Evolutionary conservation across 2,888 invertebrate species (phyloP).

Genomic region (Poecilus cupreus): DNA sequence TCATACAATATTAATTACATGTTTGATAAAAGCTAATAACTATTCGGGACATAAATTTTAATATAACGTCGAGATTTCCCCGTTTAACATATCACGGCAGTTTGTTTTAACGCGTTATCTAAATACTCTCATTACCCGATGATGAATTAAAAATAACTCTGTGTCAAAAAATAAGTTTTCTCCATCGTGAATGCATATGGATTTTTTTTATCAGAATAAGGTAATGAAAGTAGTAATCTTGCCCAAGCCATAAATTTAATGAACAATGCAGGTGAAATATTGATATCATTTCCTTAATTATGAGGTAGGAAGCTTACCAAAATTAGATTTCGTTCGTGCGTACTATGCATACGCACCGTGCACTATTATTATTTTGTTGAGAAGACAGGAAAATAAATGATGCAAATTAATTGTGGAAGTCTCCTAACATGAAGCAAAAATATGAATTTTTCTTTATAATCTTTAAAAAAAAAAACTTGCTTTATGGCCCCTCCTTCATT

Average conservation of each 20-base stretch:
- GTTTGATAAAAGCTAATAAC: conserved; percentile 51
- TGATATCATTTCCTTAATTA: conserved; percentile 14
- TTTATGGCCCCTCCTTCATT: too few relatives aligned
- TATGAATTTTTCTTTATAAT: too few relatives aligned
- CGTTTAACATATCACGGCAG: conserved; percentile 37
- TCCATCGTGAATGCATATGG: background rate
- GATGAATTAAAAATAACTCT: conserved; percentile 46
- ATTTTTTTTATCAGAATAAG: background rate
- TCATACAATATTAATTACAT: conserved; percentile 50
- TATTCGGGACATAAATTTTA: conserved; percentile 39
- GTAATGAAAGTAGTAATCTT: background rate
- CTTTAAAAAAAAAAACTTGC: too few relatives aligned
- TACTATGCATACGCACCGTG: background rate
- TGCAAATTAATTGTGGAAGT: background rate
- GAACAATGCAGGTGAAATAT: background rate
- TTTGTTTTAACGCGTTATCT: conserved; percentile 54
- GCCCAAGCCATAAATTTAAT: background rate
- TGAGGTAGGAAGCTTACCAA: background rate
- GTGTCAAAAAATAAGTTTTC: conserved; percentile 39
- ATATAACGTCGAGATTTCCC: conserved; percentile 27
- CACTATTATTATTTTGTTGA: conserved; percentile 5
- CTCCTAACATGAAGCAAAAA: too few relatives aligned
- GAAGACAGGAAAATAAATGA: background rate
- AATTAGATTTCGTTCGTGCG: background rate
- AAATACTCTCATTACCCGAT: background rate